Evolutionary conservation across 1,140 invertebrate genomes (phyloP), one percentile per base, ranked within the genome.

Genomic region (Diachasmimorpha longicaudata): DNA sequence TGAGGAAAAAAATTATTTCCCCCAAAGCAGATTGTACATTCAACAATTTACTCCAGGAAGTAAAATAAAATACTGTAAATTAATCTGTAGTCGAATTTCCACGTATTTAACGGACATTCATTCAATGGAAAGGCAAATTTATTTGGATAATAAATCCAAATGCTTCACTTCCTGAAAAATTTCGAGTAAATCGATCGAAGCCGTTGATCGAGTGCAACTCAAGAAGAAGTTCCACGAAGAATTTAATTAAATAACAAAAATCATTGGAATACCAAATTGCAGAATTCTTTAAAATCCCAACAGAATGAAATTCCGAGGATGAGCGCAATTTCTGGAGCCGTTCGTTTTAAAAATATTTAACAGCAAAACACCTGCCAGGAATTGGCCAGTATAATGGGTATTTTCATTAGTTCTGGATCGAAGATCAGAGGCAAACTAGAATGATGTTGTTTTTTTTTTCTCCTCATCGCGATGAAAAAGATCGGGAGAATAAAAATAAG

Each of bases 321-420:
- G 19, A 23, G 58, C 23, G 11, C 19, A 63, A 63, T 63, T 19
- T 25, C 58, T 63, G 5, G 58, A 25, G 8, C 11, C 11, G 23
- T 23, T 25, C 14, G 13, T 31, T 63, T 63, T 63, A 63, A 31
- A 63, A 63, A 63, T 63, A 63, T 63, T 25, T 63, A 14, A 23
- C 23, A 2, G 58, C 58, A 63, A 63, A 63, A 63, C 58, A 63
- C 58, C 58, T 63, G 21, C 6, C 4, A 25, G 13, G 58, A 63
- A 63, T 63, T 63, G 58, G 31, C 58, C 58, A 63, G 21, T 23
- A 68, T 11, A 68, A 68, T 68, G 36, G 66, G 66, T 68, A 68
- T 68, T 68, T 68, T 68, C 66, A 68, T 68, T 68, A 68, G 66
- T 39, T 68, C 66, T 36, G 11, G 66, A 68, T 68, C 66, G 66